These are phyloP conservation scores for Orientallactaga bullata DNA, from an alignment of 2,113 vertebrate genomes.

Conservation along the genomic window DNA sequence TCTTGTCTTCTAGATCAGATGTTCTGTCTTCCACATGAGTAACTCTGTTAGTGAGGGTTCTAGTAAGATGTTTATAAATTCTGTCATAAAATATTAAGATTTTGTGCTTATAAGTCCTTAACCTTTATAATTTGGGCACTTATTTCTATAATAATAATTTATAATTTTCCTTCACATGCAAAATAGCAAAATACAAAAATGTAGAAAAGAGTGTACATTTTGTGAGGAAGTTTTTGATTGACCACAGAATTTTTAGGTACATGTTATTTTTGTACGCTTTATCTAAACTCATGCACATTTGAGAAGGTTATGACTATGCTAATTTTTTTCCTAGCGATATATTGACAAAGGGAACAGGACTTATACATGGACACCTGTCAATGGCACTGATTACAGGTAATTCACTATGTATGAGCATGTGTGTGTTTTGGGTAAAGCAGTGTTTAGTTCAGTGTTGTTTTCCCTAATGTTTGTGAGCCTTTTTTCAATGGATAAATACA, in stretches of 20 bases:
- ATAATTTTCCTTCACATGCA: not conserved
- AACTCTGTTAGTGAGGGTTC: not conserved
- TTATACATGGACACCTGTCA: conserved; percentile 97
- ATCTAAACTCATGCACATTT: not conserved
- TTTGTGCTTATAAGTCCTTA: not conserved
- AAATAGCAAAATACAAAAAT: not conserved
- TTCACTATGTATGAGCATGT: not conserved
- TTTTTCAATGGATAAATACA: not conserved
- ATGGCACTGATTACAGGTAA: conserved; percentile 99
- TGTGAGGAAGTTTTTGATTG: not conserved
- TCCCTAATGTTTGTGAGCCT: not conserved
- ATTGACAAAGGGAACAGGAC: conserved; percentile 97
- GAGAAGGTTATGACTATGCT: not conserved
- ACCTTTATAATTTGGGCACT: not conserved
- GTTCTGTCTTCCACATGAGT: too few species aligned
- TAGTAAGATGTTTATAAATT: not conserved
- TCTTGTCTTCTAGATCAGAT: too few species aligned
- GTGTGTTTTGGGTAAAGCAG: not conserved
- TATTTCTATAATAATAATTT: not conserved
- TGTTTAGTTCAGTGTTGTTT: not conserved
- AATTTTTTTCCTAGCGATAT: conserved; percentile 91
- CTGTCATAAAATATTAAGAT: not conserved
- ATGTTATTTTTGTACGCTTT: not conserved
- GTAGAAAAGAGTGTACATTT: not conserved
- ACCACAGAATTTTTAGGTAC: not conserved